Conservation (phyloP, 1,140 invertebrate genomes). For the Tetramorium parvispinum region DNA sequence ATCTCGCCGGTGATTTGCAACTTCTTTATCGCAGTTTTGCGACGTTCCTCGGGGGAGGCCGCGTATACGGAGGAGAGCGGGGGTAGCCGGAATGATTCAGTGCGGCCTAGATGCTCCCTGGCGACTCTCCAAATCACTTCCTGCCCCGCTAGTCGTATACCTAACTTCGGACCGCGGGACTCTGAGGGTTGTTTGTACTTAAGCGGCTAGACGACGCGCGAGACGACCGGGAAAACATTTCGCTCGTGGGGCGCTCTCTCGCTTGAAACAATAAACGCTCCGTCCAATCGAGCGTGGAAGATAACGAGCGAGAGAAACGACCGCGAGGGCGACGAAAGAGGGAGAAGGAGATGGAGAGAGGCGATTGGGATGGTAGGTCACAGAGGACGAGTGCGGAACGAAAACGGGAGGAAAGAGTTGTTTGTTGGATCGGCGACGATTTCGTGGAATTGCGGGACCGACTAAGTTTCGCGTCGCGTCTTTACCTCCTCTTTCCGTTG, state of each 20-base stretch:
- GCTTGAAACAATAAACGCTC: conserved; percentile 80
- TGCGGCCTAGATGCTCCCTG: conserved; percentile 80
- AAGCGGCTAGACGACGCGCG: conserved; percentile 71
- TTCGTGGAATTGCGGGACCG: conserved; percentile 71
- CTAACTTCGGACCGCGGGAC: conserved; percentile 64
- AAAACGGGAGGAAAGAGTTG: conserved; percentile 71
- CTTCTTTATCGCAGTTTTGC: conserved; percentile 78
- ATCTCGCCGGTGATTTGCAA: conserved; percentile 76
- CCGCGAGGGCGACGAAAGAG: conserved; percentile 5
- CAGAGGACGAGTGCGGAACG: neutral
- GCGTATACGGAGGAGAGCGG: conserved; percentile 33
- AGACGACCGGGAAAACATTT: conserved; percentile 76
- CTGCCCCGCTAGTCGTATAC: conserved; percentile 67
- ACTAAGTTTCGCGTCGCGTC: conserved; percentile 69
- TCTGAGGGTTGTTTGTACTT: conserved; percentile 76
- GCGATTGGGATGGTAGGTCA: neutral
- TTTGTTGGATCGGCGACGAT: conserved; percentile 74
- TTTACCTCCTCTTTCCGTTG: conserved; percentile 46
- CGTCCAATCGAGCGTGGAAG: conserved; percentile 77
- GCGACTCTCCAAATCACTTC: conserved; percentile 82
- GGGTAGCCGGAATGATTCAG: conserved; percentile 76
- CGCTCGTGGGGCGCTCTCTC: conserved; percentile 53
- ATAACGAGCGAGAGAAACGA: conserved; percentile 73
- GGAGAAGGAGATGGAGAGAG: neutral
- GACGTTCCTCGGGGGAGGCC: conserved; percentile 63